Evolutionary conservation across 2,888 invertebrate species (phyloP).

Genomic region (Ceraclea dissimilis): DNA sequence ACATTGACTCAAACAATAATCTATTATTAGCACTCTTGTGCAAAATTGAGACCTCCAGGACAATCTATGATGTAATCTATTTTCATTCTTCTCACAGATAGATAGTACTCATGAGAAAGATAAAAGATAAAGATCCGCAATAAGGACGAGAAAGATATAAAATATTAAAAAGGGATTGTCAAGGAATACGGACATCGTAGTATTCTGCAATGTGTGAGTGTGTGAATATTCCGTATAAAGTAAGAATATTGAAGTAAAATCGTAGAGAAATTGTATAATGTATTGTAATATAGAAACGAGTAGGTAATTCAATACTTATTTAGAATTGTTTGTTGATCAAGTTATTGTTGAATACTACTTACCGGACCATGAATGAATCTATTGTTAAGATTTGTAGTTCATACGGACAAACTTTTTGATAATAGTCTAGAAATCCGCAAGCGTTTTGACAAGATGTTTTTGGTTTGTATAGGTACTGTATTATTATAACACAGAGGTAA

Average conservation of each 20-base stretch:
- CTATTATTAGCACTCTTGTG: constrained; percentile 23
- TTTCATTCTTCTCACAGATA: background rate
- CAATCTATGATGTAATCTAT: background rate
- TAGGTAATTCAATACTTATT: background rate
- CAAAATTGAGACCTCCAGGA: constrained; percentile 25
- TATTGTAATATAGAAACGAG: background rate
- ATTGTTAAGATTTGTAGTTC: background rate
- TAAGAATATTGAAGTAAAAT: background rate
- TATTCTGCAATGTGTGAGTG: no score
- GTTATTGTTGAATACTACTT: background rate
- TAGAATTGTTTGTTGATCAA: background rate
- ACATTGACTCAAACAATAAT: constrained; percentile 20
- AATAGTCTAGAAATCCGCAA: background rate
- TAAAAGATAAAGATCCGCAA: background rate
- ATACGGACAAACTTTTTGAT: background rate
- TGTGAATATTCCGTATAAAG: no score
- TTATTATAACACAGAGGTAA: no score
- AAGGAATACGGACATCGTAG: no score
- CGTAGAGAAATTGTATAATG: background rate
- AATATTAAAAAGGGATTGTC: no score
- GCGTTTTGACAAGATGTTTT: background rate
- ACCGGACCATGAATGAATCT: background rate
- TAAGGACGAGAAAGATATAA: background rate
- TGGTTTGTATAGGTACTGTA: background rate
- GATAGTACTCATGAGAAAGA: background rate